Base-by-base conservation (phyloP, 2,113 vertebrate genomes). In the Oncorhynchus kisutch region DNA sequence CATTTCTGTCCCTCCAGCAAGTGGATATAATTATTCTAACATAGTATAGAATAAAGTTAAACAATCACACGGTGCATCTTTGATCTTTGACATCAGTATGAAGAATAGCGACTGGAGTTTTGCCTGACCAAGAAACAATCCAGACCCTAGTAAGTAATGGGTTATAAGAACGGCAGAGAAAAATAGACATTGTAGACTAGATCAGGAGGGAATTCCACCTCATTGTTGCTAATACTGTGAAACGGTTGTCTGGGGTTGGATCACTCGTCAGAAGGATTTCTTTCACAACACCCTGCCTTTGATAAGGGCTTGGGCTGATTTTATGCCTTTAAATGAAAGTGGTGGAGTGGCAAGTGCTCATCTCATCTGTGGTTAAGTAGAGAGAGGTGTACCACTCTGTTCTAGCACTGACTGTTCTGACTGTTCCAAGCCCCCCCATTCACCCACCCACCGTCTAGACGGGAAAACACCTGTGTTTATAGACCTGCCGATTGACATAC, bases 371-470 rank as follows among this genome's bases (percentile, higher is more conserved):
- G 88, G 88, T 91, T 90, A 83, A 82, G 85, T 75, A 69, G 72
- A 66, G 72, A 85, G 78, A 79, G 74, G 66, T 79, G 51, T 79
- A 79, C 76, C 72, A 71, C 76, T 83, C 77, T 82, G 82, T 82
- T 87, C 66, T 68, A 34, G 6, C 11, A 7, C 31, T 27, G 25
- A 27, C 25, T 29, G 7, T 3, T 78, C 82, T 85, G 85, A 82
- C 71, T 69, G 75, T 78, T 84, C 76, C 81, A 81, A 80, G 84
- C 77, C 78, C 73, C 73, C 11, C n/a, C 74, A 66, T 67, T 59
- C 73, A 39, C 82, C 69, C 31, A 34, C 62, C 64, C 79, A 84
- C 79, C 83, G 88, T 92, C 91, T 90, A 92, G 91, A 90, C 88
- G 22, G 60, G 73, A 73, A 91, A 91, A 91, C 81, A 85, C 78